phyloP scores from a whole-genome alignment of 2,113 vertebrate genomes.

The Passer montanus region DNA sequence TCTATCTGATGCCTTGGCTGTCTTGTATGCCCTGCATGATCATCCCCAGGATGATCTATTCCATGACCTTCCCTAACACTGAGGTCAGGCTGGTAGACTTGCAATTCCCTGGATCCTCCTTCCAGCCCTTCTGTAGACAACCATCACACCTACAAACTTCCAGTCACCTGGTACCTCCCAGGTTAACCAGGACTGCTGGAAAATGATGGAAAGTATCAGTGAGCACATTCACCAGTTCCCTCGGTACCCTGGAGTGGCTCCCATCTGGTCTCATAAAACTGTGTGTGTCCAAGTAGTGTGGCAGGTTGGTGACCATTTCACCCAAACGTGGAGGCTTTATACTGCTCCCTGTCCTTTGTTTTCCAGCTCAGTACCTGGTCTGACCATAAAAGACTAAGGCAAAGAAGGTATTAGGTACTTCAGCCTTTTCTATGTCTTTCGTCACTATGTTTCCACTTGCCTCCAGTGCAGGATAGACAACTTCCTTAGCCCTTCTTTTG shows the following conservation, averaged over 20 bases:
- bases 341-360: neutral
- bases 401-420: neutral
- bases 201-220: neutral
- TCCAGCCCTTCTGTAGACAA: neutral
- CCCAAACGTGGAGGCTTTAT: neutral
- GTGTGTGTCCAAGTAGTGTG: neutral
- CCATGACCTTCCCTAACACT: neutral
- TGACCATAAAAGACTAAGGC: neutral
- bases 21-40: neutral
- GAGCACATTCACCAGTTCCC: neutral
- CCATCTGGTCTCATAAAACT: neutral
- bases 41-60: neutral
- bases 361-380: neutral
- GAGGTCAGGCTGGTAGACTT: neutral
- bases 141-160: neutral
- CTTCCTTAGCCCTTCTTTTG: neutral
- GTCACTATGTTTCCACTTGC: neutral
- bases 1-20: neutral
- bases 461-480: neutral
- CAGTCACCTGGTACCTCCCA: neutral
- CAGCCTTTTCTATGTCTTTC: neutral
- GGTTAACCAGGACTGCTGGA: neutral
- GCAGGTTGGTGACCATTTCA: fast-evolving
- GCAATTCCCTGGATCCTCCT: neutral
- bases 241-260: neutral